These are phyloP conservation scores for Addax nasomaculatus DNA, from an alignment of 2,113 vertebrate genomes.

Conservation along the genomic window DNA sequence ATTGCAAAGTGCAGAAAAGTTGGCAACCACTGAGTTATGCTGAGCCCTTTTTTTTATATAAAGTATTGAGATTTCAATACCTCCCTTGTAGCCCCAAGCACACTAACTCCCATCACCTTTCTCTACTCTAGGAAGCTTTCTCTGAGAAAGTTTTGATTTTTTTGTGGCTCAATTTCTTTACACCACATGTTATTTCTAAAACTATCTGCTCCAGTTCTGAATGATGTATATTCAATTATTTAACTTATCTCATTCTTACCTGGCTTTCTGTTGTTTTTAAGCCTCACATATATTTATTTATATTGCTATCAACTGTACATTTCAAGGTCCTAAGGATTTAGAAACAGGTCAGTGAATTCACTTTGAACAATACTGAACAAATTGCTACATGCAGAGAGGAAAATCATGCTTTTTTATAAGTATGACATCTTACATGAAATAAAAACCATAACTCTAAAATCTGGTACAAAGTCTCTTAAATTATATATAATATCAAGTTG, in stretches of 20 bases:
- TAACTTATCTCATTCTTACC: background rate
- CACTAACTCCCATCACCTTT: background rate
- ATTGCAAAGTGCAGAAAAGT: background rate
- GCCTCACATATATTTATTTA: background rate
- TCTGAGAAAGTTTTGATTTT: background rate
- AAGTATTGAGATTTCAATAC: background rate
- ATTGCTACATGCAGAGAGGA: background rate
- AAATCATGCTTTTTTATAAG: background rate
- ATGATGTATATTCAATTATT: background rate
- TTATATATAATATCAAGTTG: background rate
- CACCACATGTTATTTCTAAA: background rate
- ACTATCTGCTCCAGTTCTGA: background rate
- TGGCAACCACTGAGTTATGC: background rate
- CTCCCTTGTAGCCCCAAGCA: background rate
- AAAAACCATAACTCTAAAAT: background rate
- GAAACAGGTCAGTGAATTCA: background rate
- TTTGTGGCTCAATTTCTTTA: background rate
- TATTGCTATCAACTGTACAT: background rate
- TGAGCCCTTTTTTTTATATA: slow-evolving; percentile 9
- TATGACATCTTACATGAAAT: background rate
- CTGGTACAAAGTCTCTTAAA: background rate
- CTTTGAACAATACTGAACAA: background rate
- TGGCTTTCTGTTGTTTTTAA: background rate
- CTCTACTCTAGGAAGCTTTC: background rate
- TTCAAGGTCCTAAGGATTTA: background rate